phyloP scores from a whole-genome alignment of 2,113 vertebrate genomes.

The Hystrix brachyura region DNA sequence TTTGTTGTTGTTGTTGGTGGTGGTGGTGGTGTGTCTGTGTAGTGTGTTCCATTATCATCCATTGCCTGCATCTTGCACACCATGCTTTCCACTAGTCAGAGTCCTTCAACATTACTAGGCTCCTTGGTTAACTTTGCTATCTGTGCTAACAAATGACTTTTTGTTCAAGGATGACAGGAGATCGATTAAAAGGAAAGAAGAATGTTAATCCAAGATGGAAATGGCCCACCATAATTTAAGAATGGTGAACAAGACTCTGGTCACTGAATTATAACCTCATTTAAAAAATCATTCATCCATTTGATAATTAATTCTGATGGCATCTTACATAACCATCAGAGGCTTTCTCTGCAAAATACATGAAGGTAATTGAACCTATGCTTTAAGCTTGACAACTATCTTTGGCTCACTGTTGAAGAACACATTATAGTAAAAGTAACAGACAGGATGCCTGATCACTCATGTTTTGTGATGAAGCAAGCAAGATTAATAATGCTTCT shows the following conservation, averaged over 20 bases:
- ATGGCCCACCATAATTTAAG: slow-evolving; percentile 66
- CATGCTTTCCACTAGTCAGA: background rate
- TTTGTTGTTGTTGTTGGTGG: background rate
- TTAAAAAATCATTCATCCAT: slow-evolving; percentile 78
- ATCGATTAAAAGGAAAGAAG: slow-evolving; percentile 75
- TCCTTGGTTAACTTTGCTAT: slow-evolving; percentile 67
- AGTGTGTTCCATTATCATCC: background rate
- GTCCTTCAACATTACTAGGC: background rate
- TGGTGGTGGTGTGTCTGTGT: background rate
- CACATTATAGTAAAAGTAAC: slow-evolving; percentile 74
- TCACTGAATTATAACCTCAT: slow-evolving; percentile 79
- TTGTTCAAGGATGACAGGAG: slow-evolving; percentile 71
- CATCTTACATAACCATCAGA: slow-evolving; percentile 77
- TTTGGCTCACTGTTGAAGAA: slow-evolving; percentile 73
- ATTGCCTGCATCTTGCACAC: background rate
- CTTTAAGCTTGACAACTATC: slow-evolving; percentile 76
- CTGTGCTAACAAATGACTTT: slow-evolving; percentile 58
- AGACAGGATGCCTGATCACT: slow-evolving; percentile 65
- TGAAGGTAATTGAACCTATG: slow-evolving; percentile 82
- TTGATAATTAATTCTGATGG: slow-evolving; percentile 79
- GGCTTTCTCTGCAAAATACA: slow-evolving; percentile 77
- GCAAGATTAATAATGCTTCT: slow-evolving; percentile 74
- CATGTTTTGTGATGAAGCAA: slow-evolving; percentile 77
- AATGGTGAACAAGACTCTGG: slow-evolving; percentile 68
- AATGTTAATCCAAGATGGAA: slow-evolving; percentile 65